These are phyloP conservation scores for Corydoras maculifer DNA, from an alignment of 2,113 vertebrate genomes.

Conservation along the genomic window DNA sequence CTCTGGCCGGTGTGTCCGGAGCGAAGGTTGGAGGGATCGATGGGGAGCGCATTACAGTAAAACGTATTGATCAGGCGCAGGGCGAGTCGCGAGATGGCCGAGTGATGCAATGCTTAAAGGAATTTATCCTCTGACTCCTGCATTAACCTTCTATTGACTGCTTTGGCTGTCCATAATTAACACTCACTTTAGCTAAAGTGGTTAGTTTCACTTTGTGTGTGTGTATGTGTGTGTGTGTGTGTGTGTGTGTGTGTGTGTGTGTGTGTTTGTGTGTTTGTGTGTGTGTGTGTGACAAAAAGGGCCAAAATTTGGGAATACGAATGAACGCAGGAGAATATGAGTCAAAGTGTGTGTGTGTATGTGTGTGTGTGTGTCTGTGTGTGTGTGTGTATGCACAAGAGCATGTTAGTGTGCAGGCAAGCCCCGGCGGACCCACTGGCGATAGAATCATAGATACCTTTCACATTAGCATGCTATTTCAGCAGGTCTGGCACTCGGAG, in stretches of 20 bases:
- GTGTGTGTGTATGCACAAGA: conserved; percentile 38
- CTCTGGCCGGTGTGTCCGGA: conserved; percentile 54
- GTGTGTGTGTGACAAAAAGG: conserved; percentile 21
- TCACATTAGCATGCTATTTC: conserved; percentile 74
- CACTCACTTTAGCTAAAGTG: conserved; percentile 98
- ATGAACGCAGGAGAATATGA: conserved; percentile 18
- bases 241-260: conserved; percentile 40
- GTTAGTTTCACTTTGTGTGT: conserved; percentile 71
- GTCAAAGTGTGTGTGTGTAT: conserved; percentile 51
- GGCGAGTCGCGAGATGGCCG: conserved; percentile 79
- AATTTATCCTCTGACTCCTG: conserved; percentile 97
- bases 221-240: conserved; percentile 53
- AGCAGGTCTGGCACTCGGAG: conserved; percentile 52
- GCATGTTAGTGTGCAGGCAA: conserved; percentile 16
- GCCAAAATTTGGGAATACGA: conserved; percentile 8
- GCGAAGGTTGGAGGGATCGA: conserved; percentile 67
- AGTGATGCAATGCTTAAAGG: conserved; percentile 95
- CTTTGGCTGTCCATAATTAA: conserved; percentile 98
- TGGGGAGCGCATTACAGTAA: conserved; percentile 92
- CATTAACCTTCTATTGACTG: conserved; percentile 99
- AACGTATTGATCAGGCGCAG: conserved; percentile 94
- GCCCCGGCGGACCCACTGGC: conserved; percentile 19
- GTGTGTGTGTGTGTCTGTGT: conserved; percentile 48
- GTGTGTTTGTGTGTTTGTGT: conserved; percentile 45
- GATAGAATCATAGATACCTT: conserved; percentile 49